Evolutionary conservation across 1,140 invertebrate genomes (phyloP).

Genomic region (Pseudobourletiella spinata): DNA sequence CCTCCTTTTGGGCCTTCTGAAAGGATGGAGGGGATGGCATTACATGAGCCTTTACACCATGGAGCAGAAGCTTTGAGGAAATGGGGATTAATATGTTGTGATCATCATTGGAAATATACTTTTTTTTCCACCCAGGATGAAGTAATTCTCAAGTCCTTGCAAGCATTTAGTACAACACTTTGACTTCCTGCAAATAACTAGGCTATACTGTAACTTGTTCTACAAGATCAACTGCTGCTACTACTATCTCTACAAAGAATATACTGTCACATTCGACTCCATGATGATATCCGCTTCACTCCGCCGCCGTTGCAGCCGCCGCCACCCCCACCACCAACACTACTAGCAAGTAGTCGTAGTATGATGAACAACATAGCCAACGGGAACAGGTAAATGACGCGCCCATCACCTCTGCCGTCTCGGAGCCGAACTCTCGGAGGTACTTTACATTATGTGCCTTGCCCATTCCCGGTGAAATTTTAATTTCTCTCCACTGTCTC

Average conservation of each 20-base stretch:
- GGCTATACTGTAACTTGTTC: not conserved
- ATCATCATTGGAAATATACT: too few species aligned
- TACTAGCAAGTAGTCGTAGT: not conserved
- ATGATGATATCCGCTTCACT: not conserved
- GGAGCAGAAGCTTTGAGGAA: too few species aligned
- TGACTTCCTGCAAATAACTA: constrained; percentile 9
- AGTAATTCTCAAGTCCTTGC: constrained; percentile 66
- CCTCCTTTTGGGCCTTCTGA: not conserved
- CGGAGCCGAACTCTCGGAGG: too few species aligned
- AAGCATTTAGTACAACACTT: constrained; percentile 53
- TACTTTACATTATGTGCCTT: too few species aligned
- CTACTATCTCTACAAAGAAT: not conserved
- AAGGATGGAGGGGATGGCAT: not conserved
- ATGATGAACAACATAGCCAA: not conserved
- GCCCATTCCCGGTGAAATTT: too few species aligned
- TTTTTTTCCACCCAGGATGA: constrained; percentile 51
- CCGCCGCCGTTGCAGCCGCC: not conserved
- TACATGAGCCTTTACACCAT: not conserved
- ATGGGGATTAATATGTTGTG: too few species aligned
- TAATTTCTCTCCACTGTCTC: too few species aligned
- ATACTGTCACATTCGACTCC: not conserved
- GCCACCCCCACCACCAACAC: not conserved
- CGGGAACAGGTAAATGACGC: too few species aligned
- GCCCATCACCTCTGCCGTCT: too few species aligned
- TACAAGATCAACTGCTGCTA: too few species aligned